Conservation (phyloP, 2,888 invertebrate species). For the Perizoma affinitatum region DNA sequence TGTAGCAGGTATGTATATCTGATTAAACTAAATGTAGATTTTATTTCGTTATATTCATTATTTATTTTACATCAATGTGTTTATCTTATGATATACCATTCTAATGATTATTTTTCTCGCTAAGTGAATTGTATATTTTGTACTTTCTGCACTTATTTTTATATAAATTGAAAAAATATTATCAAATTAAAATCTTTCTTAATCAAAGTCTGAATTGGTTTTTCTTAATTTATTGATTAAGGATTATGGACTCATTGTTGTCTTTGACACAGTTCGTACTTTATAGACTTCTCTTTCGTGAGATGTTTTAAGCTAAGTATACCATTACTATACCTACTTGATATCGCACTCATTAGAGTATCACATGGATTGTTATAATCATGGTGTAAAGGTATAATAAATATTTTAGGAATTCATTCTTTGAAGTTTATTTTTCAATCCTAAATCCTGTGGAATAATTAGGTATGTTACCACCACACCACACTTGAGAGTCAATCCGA, state of each 20-base stretch:
- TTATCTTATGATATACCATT: slow-evolving; percentile 2
- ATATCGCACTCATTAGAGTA: slow-evolving; percentile 59
- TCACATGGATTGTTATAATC: slow-evolving; percentile 70
- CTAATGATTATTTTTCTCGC: slow-evolving; percentile 14
- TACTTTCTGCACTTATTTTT: slow-evolving; percentile 29
- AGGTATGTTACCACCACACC: no score
- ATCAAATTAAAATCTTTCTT: slow-evolving; percentile 28
- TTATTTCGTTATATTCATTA: slow-evolving; percentile 49
- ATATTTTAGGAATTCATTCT: slow-evolving; percentile 61
- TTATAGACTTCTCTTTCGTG: slow-evolving; percentile 46
- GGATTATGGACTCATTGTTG: slow-evolving; percentile 37
- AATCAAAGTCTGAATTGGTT: slow-evolving; percentile 43
- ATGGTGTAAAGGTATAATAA: slow-evolving; percentile 66
- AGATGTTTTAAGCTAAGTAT: slow-evolving; percentile 44
- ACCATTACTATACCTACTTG: slow-evolving; percentile 11
- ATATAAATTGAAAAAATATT: slow-evolving; percentile 19
- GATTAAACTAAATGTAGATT: slow-evolving; percentile 39
- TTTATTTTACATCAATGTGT: slow-evolving; percentile 35
- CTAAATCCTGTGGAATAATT: neutral
- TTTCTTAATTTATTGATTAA: slow-evolving; percentile 42
- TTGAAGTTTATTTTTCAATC: slow-evolving; percentile 36
- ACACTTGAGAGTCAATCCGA: no score
- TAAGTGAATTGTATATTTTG: slow-evolving; percentile 43
- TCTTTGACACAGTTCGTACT: slow-evolving; percentile 52
- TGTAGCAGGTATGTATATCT: slow-evolving; percentile 4